phyloP scores from a whole-genome alignment of 2,888 invertebrate genomes.

The Frankliniella fusca region DNA sequence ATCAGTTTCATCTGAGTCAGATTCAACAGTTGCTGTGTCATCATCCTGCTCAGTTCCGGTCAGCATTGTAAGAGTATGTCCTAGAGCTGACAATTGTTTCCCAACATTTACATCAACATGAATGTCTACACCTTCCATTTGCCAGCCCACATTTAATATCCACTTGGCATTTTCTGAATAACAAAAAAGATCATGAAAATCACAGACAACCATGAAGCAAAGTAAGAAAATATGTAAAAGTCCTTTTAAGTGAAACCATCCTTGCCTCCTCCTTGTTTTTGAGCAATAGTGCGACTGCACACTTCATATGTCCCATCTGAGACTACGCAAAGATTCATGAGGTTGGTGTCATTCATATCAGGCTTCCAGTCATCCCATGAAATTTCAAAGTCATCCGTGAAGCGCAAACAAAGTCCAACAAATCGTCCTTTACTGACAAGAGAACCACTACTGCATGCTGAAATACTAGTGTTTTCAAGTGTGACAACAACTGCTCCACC shows the following conservation, averaged over 20 bases:
- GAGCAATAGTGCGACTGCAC: conserved; percentile 85
- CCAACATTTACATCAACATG: conserved; percentile 95
- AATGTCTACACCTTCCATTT: conserved; percentile 98
- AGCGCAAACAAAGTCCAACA: conserved; percentile 85
- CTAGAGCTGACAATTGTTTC: conserved; percentile 88
- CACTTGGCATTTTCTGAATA: conserved; percentile 87
- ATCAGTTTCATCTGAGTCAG: conserved; percentile 74
- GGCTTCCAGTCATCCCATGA: conserved; percentile 97
- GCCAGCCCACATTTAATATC: conserved; percentile 96
- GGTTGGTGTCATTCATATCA: conserved; percentile 65
- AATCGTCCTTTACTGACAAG: conserved; percentile 87
- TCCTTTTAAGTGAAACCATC: conserved; percentile 29
- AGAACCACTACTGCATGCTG: conserved; percentile 92
- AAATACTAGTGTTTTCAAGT: conserved; percentile 91
- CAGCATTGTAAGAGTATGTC: conserved; percentile 91
- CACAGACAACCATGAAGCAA: conserved; percentile 22
- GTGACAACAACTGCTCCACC: conserved; percentile 93
- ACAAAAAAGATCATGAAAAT: conserved; percentile 32
- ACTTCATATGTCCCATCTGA: conserved; percentile 98
- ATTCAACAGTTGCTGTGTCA: conserved; percentile 62
- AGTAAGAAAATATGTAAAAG: conserved; percentile 29
- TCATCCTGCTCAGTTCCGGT: conserved; percentile 84
- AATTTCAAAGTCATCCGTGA: conserved; percentile 96
- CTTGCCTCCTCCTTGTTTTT: conserved; percentile 68
- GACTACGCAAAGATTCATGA: conserved; percentile 93